Conservation (phyloP, 2,113 vertebrate species). For the Tachysurus vachellii region DNA sequence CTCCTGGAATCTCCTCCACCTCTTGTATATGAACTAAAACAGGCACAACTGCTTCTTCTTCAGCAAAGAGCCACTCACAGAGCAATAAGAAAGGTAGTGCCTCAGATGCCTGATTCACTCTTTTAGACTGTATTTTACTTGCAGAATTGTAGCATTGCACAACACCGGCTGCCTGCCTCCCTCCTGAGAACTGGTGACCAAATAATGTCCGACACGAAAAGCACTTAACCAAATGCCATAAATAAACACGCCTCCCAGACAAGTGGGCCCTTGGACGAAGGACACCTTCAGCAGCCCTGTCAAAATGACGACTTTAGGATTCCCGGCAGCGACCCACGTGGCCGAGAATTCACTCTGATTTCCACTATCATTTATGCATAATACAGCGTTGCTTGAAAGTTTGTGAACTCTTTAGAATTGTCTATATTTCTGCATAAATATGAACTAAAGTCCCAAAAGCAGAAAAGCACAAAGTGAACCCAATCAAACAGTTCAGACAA, state of each 20-base stretch:
- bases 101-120: conserved; percentile 39
- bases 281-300: conserved; percentile 32
- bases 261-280: conserved; percentile 37
- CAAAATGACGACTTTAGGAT: conserved; percentile 38
- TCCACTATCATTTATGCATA: conserved; percentile 15
- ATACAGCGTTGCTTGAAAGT: neutral
- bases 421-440: no score
- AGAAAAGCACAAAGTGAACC: no score
- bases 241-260: conserved; percentile 52
- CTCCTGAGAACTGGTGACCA: conserved; percentile 44
- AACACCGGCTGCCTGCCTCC: conserved; percentile 38
- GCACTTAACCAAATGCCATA: conserved; percentile 53
- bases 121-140: conserved; percentile 22
- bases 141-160: conserved; percentile 33
- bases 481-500: no score
- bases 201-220: conserved; percentile 53
- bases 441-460: no score
- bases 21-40: neutral
- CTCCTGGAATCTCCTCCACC: no score
- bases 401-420: no score
- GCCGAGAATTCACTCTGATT: conserved; percentile 30
- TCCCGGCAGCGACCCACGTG: conserved; percentile 15
- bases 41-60: conserved; percentile 50
- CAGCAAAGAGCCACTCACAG: neutral
- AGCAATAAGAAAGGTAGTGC: conserved; percentile 15